Percentiles rank a stretch among this genome's conserved stretches.
These are phyloP conservation scores for Brachionus manjavacas DNA, from an alignment of 1,140 invertebrate genomes.

Conservation along the genomic window DNA sequence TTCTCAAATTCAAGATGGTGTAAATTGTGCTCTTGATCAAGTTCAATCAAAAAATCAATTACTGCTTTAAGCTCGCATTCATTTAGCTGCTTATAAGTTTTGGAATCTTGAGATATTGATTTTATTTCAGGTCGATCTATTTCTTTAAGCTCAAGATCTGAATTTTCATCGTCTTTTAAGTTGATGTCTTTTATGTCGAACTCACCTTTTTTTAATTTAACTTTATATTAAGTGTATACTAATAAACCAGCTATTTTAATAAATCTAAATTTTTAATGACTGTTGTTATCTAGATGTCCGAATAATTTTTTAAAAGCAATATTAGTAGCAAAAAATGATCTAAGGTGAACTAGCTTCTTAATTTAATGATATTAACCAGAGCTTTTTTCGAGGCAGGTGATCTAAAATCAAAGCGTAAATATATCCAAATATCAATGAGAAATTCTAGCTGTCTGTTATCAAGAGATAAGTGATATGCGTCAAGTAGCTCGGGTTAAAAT, in stretches of 20 bases:
- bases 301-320: not conserved
- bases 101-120: conserved; percentile 2
- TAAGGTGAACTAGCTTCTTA: too few relatives aligned
- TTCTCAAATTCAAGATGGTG: not conserved
- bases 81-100: conserved; percentile 16
- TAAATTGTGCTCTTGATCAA: not conserved
- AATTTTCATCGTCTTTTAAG: not conserved
- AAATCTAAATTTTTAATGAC: not conserved
- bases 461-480: not conserved
- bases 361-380: not conserved
- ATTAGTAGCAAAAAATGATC: too few relatives aligned
- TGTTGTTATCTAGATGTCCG: not conserved
- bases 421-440: not conserved
- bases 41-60: not conserved
- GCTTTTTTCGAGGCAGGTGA: not conserved
- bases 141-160: not conserved
- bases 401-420: too few relatives aligned
- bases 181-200: conserved; percentile 23
- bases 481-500: not conserved
- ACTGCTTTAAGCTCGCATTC: not conserved
- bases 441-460: not conserved
- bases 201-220: not conserved
- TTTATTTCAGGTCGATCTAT: not conserved
- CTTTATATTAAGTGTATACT: not conserved
- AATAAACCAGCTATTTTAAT: not conserved